A percentile compares a stretch with the other conserved stretches of the same genome.
Evolutionary conservation across 2,888 invertebrate genomes (phyloP).

Genomic region (Selenia dentaria): DNA sequence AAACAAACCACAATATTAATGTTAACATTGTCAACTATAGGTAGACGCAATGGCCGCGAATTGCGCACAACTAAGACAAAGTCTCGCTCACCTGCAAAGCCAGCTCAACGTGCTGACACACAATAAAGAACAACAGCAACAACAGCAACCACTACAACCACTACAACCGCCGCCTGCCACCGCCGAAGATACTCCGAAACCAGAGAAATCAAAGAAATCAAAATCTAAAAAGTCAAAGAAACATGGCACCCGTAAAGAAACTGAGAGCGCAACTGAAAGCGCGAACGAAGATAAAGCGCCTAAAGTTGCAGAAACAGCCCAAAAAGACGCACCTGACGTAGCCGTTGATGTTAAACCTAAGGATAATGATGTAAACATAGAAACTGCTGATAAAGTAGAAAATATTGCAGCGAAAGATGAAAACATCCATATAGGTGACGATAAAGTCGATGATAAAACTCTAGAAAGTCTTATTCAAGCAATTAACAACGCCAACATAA

Average conservation of each 20-base stretch:
- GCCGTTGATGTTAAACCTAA: neutral
- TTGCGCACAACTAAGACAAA: conserved; percentile 85
- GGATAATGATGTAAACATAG: neutral
- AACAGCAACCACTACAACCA: too few species aligned
- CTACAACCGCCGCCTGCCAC: too few species aligned
- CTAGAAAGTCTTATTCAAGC: conserved; percentile 67
- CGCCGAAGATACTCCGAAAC: conserved; percentile 59
- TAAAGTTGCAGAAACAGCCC: neutral
- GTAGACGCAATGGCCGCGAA: conserved; percentile 86
- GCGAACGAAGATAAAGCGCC: conserved; percentile 10
- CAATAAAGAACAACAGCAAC: conserved; percentile 48
- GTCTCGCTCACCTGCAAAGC: conserved; percentile 83
- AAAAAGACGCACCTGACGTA: conserved; percentile 1
- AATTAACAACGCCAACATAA: conserved; percentile 63
- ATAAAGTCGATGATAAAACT: conserved; percentile 56
- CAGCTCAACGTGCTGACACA: conserved; percentile 79
- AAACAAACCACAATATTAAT: too few species aligned
- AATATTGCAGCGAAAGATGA: neutral
- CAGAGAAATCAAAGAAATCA: conserved; percentile 67
- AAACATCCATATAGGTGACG: conserved; percentile 6
- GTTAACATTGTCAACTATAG: conserved; percentile 43
- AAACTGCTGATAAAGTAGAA: neutral
- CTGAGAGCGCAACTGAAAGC: conserved; percentile 27
- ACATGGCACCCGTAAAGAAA: conserved; percentile 38
- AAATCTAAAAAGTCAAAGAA: conserved; percentile 67